A percentile compares a stretch with the other conserved stretches of the same genome.
Evolutionary conservation across 2,888 invertebrate genomes (phyloP).

Genomic region (Diaprepes abbreviatus): DNA sequence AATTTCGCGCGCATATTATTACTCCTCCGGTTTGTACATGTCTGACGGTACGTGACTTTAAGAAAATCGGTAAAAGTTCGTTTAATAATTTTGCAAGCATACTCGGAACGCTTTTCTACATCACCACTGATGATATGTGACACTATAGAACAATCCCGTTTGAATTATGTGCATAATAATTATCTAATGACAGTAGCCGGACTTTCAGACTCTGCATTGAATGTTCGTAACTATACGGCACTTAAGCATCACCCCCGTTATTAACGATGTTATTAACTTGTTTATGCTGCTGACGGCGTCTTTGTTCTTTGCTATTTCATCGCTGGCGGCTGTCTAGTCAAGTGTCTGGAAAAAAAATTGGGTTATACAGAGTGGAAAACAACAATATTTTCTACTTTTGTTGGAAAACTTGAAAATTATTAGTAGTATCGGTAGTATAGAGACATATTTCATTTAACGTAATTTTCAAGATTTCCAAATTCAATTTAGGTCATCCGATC

Average conservation of each 20-base stretch:
- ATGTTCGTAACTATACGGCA: slow-evolving; percentile 1
- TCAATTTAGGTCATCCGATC: neutral
- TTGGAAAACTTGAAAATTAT: neutral
- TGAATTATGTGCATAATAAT: no score
- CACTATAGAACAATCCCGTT: no score
- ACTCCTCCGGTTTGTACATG: slow-evolving; percentile 4
- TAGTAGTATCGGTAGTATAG: no score
- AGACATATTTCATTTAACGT: no score
- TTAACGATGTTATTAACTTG: slow-evolving; percentile 1
- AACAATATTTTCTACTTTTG: neutral
- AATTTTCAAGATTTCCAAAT: slow-evolving; percentile 1
- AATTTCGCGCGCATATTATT: slow-evolving; percentile 47
- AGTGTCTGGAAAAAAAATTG: slow-evolving; percentile 1
- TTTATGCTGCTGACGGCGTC: neutral
- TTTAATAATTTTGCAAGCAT: neutral
- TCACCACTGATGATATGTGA: no score
- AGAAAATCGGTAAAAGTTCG: neutral
- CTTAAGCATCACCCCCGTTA: neutral
- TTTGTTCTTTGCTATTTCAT: slow-evolving; percentile 5
- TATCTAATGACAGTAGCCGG: neutral
- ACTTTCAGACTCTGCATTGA: neutral
- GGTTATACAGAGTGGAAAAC: neutral
- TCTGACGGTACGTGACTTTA: slow-evolving; percentile 14
- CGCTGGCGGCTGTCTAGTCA: slow-evolving; percentile 5
- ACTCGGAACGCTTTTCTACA: neutral